These are phyloP conservation scores for Archivesica marissinica DNA, from an alignment of 1,140 invertebrate species.

Conservation along the genomic window DNA sequence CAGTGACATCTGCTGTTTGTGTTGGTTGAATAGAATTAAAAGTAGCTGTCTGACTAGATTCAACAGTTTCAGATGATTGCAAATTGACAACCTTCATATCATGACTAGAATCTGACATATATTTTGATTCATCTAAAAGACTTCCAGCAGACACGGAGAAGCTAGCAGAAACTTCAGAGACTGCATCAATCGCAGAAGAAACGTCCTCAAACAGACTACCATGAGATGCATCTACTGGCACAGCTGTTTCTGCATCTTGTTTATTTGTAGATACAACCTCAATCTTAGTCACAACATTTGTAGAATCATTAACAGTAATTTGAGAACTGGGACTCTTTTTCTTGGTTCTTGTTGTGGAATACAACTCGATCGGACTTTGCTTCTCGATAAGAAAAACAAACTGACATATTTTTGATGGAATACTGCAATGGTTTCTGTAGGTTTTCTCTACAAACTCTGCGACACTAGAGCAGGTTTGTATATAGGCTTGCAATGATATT, in stretches of 20 bases:
- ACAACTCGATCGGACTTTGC: not conserved
- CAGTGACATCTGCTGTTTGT: not conserved
- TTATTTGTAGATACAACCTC: not conserved
- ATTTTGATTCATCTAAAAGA: not conserved
- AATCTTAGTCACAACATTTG: not conserved
- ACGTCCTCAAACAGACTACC: not conserved
- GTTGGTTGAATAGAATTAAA: not conserved
- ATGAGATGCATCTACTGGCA: not conserved
- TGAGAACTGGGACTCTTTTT: not conserved
- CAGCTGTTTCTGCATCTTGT: not conserved
- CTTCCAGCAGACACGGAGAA: not conserved
- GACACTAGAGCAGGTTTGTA: not conserved
- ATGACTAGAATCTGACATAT: not conserved
- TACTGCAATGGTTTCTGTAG: not conserved
- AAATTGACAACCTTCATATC: not conserved
- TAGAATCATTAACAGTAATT: not conserved
- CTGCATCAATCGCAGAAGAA: not conserved
- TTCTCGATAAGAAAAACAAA: not conserved
- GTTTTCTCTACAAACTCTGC: not conserved
- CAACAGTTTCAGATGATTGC: not conserved
- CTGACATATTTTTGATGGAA: not conserved
- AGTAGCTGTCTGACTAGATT: not conserved
- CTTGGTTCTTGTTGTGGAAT: not conserved
- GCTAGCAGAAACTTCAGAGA: not conserved
- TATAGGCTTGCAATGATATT: not conserved